Evolutionary conservation across 2,797 vertebrate species (phyloP).

Genomic region (Tangara arthus): DNA sequence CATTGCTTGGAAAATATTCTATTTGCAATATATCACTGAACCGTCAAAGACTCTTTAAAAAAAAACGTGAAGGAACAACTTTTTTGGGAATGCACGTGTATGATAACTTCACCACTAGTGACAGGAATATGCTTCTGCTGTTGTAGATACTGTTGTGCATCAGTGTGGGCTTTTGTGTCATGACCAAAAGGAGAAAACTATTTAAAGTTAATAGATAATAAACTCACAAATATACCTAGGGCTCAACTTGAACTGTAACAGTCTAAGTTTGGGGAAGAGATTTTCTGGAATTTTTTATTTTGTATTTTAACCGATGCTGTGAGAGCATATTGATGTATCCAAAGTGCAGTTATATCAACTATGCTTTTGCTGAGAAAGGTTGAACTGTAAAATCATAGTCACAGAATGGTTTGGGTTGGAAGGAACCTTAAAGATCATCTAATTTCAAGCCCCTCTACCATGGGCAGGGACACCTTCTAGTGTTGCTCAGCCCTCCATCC

Average conservation of each 20-base stretch:
- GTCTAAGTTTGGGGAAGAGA: neutral
- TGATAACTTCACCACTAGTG: neutral
- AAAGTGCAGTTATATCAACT: constrained; percentile 1
- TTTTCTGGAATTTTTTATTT: neutral
- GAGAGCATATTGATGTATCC: neutral
- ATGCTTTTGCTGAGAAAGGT: neutral
- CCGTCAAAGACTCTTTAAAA: constrained; percentile 15
- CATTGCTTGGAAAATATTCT: constrained; percentile 12
- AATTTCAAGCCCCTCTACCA: neutral
- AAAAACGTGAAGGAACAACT: constrained; percentile 15
- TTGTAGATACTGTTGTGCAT: constrained; percentile 23
- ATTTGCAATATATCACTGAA: neutral
- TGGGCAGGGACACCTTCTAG: neutral
- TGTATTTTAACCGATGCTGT: neutral
- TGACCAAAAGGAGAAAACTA: neutral
- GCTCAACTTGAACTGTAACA: neutral
- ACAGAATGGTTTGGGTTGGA: neutral
- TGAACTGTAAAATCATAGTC: neutral
- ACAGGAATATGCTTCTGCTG: constrained; percentile 3
- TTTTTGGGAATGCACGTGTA: constrained; percentile 26
- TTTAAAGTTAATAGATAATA: neutral
- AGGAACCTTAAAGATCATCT: neutral
- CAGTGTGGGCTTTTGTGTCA: constrained; percentile 14
- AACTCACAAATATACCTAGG: neutral
- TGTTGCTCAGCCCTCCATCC: neutral